Percentiles rank a stretch among this genome's conserved stretches.
phyloP scores from a whole-genome alignment of 1,140 invertebrate genomes.

The Aricia agestis region DNA sequence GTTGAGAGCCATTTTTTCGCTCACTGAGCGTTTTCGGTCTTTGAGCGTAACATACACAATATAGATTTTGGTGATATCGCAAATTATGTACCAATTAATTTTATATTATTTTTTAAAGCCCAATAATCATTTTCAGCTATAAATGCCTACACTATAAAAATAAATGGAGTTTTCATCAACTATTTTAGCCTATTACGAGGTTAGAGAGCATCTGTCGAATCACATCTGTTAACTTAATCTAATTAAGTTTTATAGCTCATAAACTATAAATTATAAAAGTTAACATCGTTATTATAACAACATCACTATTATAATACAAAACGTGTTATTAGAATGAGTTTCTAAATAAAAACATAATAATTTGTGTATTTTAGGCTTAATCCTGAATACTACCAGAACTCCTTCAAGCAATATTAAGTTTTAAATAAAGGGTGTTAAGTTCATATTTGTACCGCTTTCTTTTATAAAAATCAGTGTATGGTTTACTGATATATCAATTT shows the following conservation, averaged over 20 bases:
- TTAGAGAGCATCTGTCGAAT: not conserved
- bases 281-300: not conserved
- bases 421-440: not conserved
- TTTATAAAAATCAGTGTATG: not conserved
- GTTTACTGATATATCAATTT: not conserved
- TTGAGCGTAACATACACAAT: too few species aligned
- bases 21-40: too few species aligned
- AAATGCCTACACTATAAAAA: too few species aligned
- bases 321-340: not conserved
- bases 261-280: not conserved
- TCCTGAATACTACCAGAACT: not conserved
- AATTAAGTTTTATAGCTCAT: conserved; percentile 3
- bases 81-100: too few species aligned
- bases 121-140: too few species aligned
- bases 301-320: not conserved
- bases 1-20: too few species aligned
- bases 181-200: not conserved
- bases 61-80: too few species aligned
- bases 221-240: conserved; percentile 7
- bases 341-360: not conserved
- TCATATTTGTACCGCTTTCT: not conserved
- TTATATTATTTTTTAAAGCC: too few species aligned
- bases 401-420: not conserved
- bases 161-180: not conserved
- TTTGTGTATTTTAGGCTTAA: not conserved